These are phyloP conservation scores for Eucidaris tribuloides DNA, from an alignment of 35 echinoderm and acorn worm genomes.

Conservation along the genomic window DNA sequence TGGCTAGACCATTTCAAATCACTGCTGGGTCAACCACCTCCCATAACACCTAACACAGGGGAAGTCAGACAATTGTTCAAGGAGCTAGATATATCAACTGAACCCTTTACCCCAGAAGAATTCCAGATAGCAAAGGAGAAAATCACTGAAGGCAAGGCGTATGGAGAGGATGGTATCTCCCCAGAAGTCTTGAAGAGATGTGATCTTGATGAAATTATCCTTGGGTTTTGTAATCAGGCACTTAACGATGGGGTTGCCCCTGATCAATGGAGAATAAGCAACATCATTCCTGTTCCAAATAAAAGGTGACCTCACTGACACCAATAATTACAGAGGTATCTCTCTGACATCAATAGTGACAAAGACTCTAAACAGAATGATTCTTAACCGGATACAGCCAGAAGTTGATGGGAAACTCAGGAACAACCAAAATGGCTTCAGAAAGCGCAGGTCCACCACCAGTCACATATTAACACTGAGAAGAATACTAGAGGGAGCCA, in stretches of 20 bases:
- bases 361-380: constrained; percentile 7
- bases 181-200: no score
- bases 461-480: background rate
- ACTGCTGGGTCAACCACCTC: background rate
- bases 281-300: background rate
- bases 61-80: background rate
- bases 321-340: constrained; percentile 1
- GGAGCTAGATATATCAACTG: background rate
- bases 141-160: background rate
- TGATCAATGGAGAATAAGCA: background rate
- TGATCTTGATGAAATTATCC: no score
- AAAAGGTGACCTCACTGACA: constrained; percentile 12
- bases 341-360: background rate
- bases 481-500: no score
- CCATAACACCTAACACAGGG: background rate
- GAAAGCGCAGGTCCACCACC: background rate
- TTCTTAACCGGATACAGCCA: background rate
- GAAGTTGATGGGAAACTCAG: no score
- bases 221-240: constrained; percentile 3
- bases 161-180: background rate
- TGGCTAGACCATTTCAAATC: background rate
- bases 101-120: background rate
- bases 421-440: background rate
- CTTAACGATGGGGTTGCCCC: background rate
- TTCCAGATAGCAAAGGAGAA: background rate